Conservation (phyloP, 2,888 invertebrate genomes). For the Maniola hyperantus region DNA sequence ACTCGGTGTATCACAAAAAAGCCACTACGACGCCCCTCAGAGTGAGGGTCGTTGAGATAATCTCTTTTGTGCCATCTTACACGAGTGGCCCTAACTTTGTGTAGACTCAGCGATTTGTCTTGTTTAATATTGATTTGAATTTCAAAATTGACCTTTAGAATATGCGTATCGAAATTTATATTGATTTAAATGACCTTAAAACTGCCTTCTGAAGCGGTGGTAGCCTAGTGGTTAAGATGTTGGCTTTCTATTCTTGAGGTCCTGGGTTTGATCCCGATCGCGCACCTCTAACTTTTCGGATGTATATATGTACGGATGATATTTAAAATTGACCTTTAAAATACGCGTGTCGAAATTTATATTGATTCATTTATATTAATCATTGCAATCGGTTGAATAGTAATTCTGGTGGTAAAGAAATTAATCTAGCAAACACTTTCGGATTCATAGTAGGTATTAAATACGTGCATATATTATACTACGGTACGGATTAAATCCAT, state of each 20-base stretch:
- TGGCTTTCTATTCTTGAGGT: too few species aligned
- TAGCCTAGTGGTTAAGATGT: too few species aligned
- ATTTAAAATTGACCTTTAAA: background rate
- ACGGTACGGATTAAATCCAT: background rate
- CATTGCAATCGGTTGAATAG: too few species aligned
- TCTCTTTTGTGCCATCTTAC: constrained; percentile 38
- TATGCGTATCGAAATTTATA: background rate
- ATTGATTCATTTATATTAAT: too few species aligned
- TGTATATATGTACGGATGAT: too few species aligned
- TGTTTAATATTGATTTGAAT: constrained; percentile 17
- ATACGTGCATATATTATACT: background rate
- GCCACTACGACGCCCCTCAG: constrained; percentile 31
- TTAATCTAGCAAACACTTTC: too few species aligned
- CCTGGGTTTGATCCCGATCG: too few species aligned
- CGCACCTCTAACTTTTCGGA: too few species aligned
- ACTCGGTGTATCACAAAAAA: constrained; percentile 37
- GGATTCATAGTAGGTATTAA: background rate
- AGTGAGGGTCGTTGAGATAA: constrained; percentile 35
- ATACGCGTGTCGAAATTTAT: too few species aligned
- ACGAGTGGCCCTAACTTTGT: constrained; percentile 30
- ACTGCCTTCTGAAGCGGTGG: too few species aligned
- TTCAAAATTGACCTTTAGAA: constrained; percentile 12
- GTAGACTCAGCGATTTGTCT: constrained; percentile 29
- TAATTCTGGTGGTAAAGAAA: too few species aligned
- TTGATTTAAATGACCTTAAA: too few species aligned